Base-by-base conservation (phyloP, 92 coral and sea anemone genomes). In the Plumapathes pennacea region DNA sequence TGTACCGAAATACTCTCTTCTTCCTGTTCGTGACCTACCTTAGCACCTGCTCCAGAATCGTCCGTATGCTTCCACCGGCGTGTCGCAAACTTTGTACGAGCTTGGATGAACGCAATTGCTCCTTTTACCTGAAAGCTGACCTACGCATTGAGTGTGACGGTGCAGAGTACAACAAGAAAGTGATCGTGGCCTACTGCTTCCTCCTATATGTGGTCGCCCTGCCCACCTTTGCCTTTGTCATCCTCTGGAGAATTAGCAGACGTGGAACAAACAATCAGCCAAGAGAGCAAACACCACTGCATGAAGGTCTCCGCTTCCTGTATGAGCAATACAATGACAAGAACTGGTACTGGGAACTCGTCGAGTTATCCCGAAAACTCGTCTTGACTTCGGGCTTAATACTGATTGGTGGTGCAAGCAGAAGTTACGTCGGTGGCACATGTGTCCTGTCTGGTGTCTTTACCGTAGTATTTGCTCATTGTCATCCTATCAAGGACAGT, bases 91-190 rank as follows among this genome's bases (percentile, higher is more conserved):
- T 81, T 1, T 81, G 88, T 44, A 59, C 77, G 0, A 62, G 50
- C 32, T 44, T 15, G 38, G 45, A 41, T 17, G 73, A 60, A 31
- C 17, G 11, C 2, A 18, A 42, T 21, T 81, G 88, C 28, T 25
- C 67, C 32, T 46, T 31, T 38, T 81, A 67, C 56, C 71, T 81
- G n/a, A 81, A 81, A 57, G 74, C 83, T 0, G 88, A 81, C 39
- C 75, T 74, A 62, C 57, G 78, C 27, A 28, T 81, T 6, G 29
- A 55, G 32, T 81, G 88, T 46, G 75, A 65, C 21, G 76, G 71
- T 3, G 49, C 23, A 10, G 60, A 32, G 13, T 81, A 74, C 57
- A 38, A 61, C 9, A 69, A 38, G 43, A 57, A 49, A 3, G 62
- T 45, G 4, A 30, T 53, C 24, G 42, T 82, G 22, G 84, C 81